Evolutionary conservation across 2,888 invertebrate species (phyloP), one percentile per base, ranked within the genome.

Genomic region (Ypsolopha scabrella): DNA sequence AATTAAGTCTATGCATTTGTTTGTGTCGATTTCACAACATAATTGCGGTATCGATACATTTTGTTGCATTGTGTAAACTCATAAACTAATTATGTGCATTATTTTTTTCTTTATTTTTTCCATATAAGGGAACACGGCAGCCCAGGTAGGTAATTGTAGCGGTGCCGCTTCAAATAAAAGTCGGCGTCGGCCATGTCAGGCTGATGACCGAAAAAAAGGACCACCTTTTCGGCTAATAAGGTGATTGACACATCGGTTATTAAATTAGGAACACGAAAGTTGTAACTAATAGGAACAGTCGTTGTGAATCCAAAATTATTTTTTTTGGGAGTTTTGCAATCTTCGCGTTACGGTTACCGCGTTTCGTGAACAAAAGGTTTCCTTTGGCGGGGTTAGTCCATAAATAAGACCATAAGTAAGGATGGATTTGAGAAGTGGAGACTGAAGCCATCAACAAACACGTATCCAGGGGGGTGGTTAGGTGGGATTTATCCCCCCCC

Each of bases 241-340:
- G 65, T 81, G 83, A 85, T 79, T 85, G 83, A 85, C 83, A 83
- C 78, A 63, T 71, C 69, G 65, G 64, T 69, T 65, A 72, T 70
- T 68, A 72, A 72, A 70, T 67, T 61, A 62, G 64, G 39, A 11
- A 24, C n/a, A 11, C 9, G 41, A 14, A 43, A 24, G 24, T 24
- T 34, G 34, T 6, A 44, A 14, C 4, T 44, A 44, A 44, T 44
- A 24, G 24, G 13, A 39, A 38, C 39, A n/a, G 39, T 38, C 6
- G n/a, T 38, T 6, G 1, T 38, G 9, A 10, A 10, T 38, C 1
- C 14, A 43, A 43, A 43, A 13, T 13, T 24, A 10, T 3, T 24
- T 24, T 24, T 24, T 24, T 24, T 24, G 24, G 2, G 24, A n/a
- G 24, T 24, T 24, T 24, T 24, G 24, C 4, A 24, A 4, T 4